These are phyloP conservation scores for Halictus quadricinctus DNA, from an alignment of 2,888 invertebrate genomes.

Conservation along the genomic window DNA sequence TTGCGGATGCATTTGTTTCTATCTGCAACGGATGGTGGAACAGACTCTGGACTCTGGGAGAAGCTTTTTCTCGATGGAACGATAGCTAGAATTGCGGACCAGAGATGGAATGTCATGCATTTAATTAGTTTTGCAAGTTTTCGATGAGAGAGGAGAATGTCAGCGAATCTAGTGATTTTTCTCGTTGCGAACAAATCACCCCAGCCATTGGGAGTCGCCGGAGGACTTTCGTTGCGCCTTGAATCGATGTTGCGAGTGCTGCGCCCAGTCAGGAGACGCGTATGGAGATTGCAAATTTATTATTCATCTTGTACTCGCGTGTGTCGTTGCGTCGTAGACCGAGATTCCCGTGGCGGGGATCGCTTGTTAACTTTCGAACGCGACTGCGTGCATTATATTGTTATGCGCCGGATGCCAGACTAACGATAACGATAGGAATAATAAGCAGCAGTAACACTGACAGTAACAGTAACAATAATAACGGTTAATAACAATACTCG, in stretches of 20 bases:
- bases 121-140: background rate
- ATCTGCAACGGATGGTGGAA: background rate
- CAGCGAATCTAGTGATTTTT: background rate
- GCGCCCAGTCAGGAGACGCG: slow-evolving; percentile 5
- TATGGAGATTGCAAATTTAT: slow-evolving; percentile 38
- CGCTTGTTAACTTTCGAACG: slow-evolving; percentile 50
- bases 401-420: slow-evolving; percentile 72
- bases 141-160: background rate
- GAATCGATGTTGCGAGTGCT: background rate
- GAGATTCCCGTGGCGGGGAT: slow-evolving; percentile 46
- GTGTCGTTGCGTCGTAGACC: slow-evolving; percentile 30
- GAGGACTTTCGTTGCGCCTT: background rate
- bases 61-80: background rate
- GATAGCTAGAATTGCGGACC: background rate
- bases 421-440: slow-evolving; percentile 74
- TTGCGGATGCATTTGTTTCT: background rate
- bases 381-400: slow-evolving; percentile 61
- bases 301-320: slow-evolving; percentile 34
- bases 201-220: background rate
- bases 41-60: background rate
- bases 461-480: slow-evolving; percentile 62
- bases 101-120: background rate
- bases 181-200: background rate
- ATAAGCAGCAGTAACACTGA: slow-evolving; percentile 64
- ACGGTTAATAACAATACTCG: slow-evolving; percentile 66